These are phyloP conservation scores for Schrankia costaestrigalis DNA, from an alignment of 2,888 invertebrate species.

Conservation along the genomic window DNA sequence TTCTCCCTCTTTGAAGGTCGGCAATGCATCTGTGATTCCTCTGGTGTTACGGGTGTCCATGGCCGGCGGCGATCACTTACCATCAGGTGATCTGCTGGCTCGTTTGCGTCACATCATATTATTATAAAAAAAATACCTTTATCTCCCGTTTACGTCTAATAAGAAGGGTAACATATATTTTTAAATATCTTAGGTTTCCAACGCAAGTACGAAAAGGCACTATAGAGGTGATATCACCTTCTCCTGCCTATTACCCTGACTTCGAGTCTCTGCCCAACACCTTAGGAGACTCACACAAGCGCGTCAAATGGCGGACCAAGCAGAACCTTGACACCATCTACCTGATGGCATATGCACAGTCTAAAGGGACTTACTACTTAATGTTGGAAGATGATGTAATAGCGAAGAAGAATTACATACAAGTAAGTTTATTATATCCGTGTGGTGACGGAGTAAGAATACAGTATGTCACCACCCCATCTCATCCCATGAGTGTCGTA, in stretches of 20 bases:
- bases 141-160: too few relatives aligned
- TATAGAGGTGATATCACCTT: slow-evolving; percentile 94
- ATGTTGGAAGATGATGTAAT: slow-evolving; percentile 97
- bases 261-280: slow-evolving; percentile 87
- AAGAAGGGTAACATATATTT: background rate
- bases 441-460: too few relatives aligned
- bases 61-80: too few relatives aligned
- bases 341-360: slow-evolving; percentile 95
- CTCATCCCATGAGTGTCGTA: background rate
- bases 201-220: slow-evolving; percentile 88
- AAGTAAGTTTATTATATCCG: slow-evolving; percentile 84
- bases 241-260: slow-evolving; percentile 92
- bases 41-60: too few relatives aligned
- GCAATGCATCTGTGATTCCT: too few relatives aligned
- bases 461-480: background rate
- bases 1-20: too few relatives aligned
- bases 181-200: slow-evolving; percentile 83
- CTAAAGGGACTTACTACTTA: slow-evolving; percentile 93
- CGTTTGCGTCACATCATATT: too few relatives aligned
- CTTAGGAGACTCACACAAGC: slow-evolving; percentile 91
- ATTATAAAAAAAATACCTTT: too few relatives aligned
- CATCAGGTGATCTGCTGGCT: too few relatives aligned
- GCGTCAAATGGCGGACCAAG: slow-evolving; percentile 95
- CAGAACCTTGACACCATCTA: slow-evolving; percentile 97
- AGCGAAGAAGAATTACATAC: slow-evolving; percentile 90